Evolutionary conservation across 2,888 invertebrate genomes (phyloP).

Genomic region (Tinea pellionella): DNA sequence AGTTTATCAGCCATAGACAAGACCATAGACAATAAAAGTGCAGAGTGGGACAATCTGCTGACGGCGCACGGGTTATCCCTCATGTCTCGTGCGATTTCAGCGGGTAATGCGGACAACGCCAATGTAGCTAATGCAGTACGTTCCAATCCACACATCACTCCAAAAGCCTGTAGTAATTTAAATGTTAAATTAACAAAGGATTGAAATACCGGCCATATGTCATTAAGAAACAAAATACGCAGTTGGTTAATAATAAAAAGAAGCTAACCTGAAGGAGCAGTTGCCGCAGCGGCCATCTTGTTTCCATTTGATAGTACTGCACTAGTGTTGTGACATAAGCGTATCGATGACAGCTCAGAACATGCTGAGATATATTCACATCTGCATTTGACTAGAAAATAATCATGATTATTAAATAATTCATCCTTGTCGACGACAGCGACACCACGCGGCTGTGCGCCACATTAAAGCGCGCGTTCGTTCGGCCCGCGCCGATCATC

Average conservation of each 20-base stretch:
- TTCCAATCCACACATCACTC: slow-evolving; percentile 88
- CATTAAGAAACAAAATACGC: not conserved
- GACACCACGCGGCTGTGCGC: too few relatives aligned
- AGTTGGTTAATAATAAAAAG: not conserved
- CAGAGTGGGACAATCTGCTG: slow-evolving; percentile 84
- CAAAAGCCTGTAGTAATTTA: slow-evolving; percentile 75
- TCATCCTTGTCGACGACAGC: too few relatives aligned
- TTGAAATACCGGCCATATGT: too few relatives aligned
- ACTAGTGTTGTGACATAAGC: slow-evolving; percentile 86
- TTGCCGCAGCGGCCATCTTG: slow-evolving; percentile 86
- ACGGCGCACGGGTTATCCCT: slow-evolving; percentile 81
- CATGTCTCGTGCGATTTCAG: slow-evolving; percentile 91
- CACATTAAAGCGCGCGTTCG: too few relatives aligned
- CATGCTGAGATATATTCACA: slow-evolving; percentile 85
- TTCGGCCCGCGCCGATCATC: too few relatives aligned
- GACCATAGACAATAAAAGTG: slow-evolving; percentile 86
- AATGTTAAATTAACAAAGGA: too few relatives aligned
- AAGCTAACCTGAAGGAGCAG: slow-evolving; percentile 71
- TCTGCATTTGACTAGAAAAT: slow-evolving; percentile 87
- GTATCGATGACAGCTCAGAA: slow-evolving; percentile 86
- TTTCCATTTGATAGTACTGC: slow-evolving; percentile 97
- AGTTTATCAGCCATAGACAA: slow-evolving; percentile 91
- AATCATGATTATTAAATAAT: not conserved
- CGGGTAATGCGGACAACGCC: slow-evolving; percentile 87
- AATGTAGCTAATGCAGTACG: slow-evolving; percentile 83